Percentiles rank a stretch among this genome's conserved stretches.
These are phyloP conservation scores for Ageneiosus marmoratus DNA, from an alignment of 2,113 vertebrate species.

Conservation along the genomic window DNA sequence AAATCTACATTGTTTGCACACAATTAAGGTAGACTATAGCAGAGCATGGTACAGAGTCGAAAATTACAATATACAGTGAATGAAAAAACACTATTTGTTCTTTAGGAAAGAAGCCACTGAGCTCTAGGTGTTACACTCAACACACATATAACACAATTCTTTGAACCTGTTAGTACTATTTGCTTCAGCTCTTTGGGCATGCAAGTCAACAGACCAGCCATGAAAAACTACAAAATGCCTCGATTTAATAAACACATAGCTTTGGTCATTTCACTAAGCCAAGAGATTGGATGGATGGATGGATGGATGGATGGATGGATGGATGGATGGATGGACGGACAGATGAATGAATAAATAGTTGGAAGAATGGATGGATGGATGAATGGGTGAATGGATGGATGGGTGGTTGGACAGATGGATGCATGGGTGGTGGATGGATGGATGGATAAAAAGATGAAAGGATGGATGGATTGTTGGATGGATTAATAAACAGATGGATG, in stretches of 20 bases:
- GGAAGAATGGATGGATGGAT: background rate
- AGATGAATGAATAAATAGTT: background rate
- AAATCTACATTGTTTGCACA: constrained; percentile 79
- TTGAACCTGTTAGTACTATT: background rate
- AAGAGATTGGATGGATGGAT: background rate
- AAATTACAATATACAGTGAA: constrained; percentile 69
- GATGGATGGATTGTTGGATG: background rate
- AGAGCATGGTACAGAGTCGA: constrained; percentile 69
- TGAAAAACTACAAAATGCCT: background rate
- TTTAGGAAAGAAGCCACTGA: constrained; percentile 62
- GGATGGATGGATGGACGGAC: background rate
- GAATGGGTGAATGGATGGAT: background rate
- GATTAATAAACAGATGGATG: background rate
- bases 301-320: background rate
- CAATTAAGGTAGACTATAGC: constrained; percentile 63
- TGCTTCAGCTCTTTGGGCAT: background rate
- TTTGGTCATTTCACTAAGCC: constrained; percentile 11
- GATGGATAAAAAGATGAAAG: no score
- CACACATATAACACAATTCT: constrained; percentile 10
- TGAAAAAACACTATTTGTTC: constrained; percentile 63
- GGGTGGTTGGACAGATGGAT: no score
- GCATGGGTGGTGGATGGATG: background rate
- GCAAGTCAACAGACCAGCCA: background rate
- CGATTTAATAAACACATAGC: background rate
- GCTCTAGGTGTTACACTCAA: constrained; percentile 66